Evolutionary conservation across 2,888 invertebrate species (phyloP), one percentile per base, ranked within the genome.

Genomic region (Noctua comes): DNA sequence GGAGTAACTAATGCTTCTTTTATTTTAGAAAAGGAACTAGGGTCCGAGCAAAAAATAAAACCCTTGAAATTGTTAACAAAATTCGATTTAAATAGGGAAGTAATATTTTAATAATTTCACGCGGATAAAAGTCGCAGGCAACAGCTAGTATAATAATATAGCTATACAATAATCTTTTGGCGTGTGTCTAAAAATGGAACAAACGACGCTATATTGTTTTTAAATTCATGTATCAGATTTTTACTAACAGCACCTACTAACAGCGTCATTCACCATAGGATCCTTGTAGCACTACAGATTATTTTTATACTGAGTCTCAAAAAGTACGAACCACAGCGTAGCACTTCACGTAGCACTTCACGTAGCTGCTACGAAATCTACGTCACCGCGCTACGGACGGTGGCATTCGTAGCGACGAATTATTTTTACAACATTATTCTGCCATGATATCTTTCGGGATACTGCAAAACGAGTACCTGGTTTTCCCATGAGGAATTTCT

Each of bases 311-410:
- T n/a, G 1, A 13, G 59, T 27, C 59, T 36, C 65, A 13, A 24
- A 65, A 24, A 65, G 11, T 36, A 64, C 64, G 10, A 24, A 64
- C 72, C 73, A 65, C 43, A 24, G 4, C 81, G 87, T 86, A 86
- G 87, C 75, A 77, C 70, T 73, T 73, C 64, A 51, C 51, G 48
- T 24, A 84, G 68, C 71, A 27, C 68, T 73, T 69, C 54, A 48
- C 77, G 87, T 77, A 84, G 68, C 71, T 21, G 73, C 84, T 86
- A 86, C 84, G 84, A 69, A 68, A 57, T 27, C 48, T n/a, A 68
- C 57, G 64, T 48, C 62, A 59, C 62, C 6, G 59, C 21, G 76
- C 83, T 73, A 80, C 83, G 74, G 79, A 66, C 31, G 13, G 43
- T 65, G 36, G 62, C 73, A 27, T 73, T 76, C 77, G 80, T 72